A percentile compares a stretch with the other conserved stretches of the same genome.
phyloP scores from a whole-genome alignment of 1,140 invertebrate genomes.

The Aphis gossypii region DNA sequence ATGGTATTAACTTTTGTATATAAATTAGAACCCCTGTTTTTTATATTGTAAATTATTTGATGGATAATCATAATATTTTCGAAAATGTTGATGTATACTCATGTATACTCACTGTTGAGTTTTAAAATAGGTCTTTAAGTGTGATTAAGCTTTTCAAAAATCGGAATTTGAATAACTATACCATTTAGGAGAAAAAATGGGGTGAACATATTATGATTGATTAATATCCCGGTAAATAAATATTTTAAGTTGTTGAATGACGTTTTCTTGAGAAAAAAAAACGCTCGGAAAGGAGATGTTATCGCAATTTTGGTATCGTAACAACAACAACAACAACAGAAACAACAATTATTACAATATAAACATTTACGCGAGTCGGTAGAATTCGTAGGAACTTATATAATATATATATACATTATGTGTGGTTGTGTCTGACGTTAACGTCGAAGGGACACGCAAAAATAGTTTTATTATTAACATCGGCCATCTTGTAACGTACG shows the following conservation, averaged over 20 bases:
- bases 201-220: neutral
- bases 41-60: too few relatives aligned
- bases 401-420: neutral
- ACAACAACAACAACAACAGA: neutral
- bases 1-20: neutral
- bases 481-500: neutral
- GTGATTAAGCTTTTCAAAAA: neutral
- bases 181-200: neutral
- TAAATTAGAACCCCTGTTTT: too few relatives aligned
- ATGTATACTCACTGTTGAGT: too few relatives aligned
- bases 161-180: neutral
- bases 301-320: neutral
- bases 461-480: conserved; percentile 1
- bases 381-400: neutral
- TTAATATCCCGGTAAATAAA: neutral
- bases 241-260: neutral
- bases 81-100: too few relatives aligned
- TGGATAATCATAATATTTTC: too few relatives aligned
- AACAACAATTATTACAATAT: neutral
- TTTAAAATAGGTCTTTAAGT: too few relatives aligned
- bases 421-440: neutral
- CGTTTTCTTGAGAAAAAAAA: neutral
- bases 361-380: neutral
- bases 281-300: neutral
- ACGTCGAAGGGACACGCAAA: neutral